Conservation (phyloP, 2,888 invertebrate genomes). For the Chrysolina haemoptera region DNA sequence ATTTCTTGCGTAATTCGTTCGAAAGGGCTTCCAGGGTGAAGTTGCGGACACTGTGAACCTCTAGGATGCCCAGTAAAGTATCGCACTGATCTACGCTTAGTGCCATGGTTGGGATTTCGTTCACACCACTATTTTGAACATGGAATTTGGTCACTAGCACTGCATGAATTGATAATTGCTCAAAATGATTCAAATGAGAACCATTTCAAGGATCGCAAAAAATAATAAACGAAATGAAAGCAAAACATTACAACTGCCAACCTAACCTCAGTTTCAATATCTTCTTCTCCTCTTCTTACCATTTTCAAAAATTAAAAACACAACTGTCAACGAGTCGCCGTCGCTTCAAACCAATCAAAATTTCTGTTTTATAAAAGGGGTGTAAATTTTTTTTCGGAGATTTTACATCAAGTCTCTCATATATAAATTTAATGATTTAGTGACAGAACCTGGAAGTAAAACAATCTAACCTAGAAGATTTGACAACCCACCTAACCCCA, state of each 20-base stretch:
- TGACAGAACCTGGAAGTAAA: too few relatives aligned
- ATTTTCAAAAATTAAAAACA: too few relatives aligned
- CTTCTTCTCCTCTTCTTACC: not conserved
- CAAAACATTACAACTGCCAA: not conserved
- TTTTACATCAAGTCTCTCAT: too few relatives aligned
- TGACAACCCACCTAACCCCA: too few relatives aligned
- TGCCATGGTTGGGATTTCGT: conserved; percentile 65
- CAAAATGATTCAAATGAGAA: conserved; percentile 14
- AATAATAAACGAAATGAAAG: conserved; percentile 16
- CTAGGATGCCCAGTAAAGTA: conserved; percentile 75
- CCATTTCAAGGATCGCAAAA: conserved; percentile 5
- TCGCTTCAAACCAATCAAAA: not conserved
- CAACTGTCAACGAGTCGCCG: too few relatives aligned
- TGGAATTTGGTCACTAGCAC: conserved; percentile 8
- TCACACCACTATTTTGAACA: too few relatives aligned
- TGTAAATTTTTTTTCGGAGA: too few relatives aligned
- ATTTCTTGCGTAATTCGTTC: conserved; percentile 83
- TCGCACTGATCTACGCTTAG: conserved; percentile 72
- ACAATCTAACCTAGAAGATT: too few relatives aligned
- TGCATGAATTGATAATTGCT: not conserved
- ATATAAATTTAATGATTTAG: too few relatives aligned
- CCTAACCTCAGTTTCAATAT: not conserved
- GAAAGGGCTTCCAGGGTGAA: conserved; percentile 85
- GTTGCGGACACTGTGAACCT: conserved; percentile 81
- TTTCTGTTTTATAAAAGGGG: too few relatives aligned